These are phyloP conservation scores for Pyxicephalus adspersus DNA, from an alignment of 2,113 vertebrate species.

Conservation along the genomic window DNA sequence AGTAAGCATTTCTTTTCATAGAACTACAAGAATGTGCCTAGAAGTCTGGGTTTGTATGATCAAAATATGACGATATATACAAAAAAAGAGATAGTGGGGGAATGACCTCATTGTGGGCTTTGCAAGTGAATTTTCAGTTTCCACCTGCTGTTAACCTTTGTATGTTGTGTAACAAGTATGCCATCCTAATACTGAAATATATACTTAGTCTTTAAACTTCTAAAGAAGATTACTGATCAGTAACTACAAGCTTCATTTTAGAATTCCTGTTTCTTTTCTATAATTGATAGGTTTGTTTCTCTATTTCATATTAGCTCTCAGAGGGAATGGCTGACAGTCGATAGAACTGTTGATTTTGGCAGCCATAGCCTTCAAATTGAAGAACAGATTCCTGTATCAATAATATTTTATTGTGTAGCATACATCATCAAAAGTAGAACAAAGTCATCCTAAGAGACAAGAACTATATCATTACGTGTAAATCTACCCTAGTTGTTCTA, in stretches of 20 bases:
- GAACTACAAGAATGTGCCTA: no score
- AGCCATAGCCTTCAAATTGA: constrained; percentile 12
- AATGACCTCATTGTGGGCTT: constrained; percentile 14
- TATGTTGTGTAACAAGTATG: neutral
- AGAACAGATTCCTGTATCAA: constrained; percentile 9
- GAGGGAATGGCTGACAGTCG: constrained; percentile 5
- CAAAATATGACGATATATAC: no score
- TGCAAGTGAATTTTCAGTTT: constrained; percentile 8
- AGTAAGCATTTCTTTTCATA: no score
- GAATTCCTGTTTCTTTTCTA: constrained; percentile 17
- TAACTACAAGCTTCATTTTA: neutral
- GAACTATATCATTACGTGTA: no score
- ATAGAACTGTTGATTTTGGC: constrained; percentile 17
- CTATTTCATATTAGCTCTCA: constrained; percentile 35
- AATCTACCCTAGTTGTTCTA: no score
- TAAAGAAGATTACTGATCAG: constrained; percentile 28
- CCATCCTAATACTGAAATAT: constrained; percentile 3
- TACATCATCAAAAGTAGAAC: neutral
- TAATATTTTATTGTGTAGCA: neutral
- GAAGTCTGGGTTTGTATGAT: no score
- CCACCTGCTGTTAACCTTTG: constrained; percentile 41
- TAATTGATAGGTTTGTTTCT: constrained; percentile 13
- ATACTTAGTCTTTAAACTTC: constrained; percentile 40
- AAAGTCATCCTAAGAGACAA: neutral
- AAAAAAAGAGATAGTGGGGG: no score